These are phyloP conservation scores for Sebastes elongatus DNA, from an alignment of 2,797 vertebrate species.

Conservation along the genomic window DNA sequence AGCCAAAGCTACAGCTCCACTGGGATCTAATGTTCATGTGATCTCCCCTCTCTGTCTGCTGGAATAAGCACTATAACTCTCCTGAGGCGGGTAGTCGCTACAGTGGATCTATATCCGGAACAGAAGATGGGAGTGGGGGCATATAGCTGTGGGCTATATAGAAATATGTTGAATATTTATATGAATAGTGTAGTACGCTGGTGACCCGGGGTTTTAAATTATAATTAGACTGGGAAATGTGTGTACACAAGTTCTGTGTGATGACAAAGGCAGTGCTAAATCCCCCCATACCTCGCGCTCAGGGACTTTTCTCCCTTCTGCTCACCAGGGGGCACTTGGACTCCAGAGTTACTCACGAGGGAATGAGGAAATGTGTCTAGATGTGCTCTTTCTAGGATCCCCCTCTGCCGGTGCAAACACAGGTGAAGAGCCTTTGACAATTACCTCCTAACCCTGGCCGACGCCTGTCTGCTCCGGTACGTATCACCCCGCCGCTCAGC, in stretches of 20 bases:
- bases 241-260: constrained; percentile 21
- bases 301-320: constrained; percentile 28
- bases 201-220: constrained; percentile 30
- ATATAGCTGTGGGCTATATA: constrained; percentile 31
- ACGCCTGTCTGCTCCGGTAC: constrained; percentile 47
- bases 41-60: constrained; percentile 69
- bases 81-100: constrained; percentile 59
- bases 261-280: constrained; percentile 27
- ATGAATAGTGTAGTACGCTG: constrained; percentile 30
- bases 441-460: constrained; percentile 52
- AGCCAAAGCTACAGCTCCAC: constrained; percentile 75
- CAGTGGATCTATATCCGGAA: constrained; percentile 62
- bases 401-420: constrained; percentile 16
- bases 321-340: constrained; percentile 69
- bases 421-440: constrained; percentile 55
- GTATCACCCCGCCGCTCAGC: constrained; percentile 52
- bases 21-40: constrained; percentile 74
- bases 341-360: constrained; percentile 24
- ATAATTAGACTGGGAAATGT: constrained; percentile 28
- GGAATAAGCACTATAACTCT: constrained; percentile 70
- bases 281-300: neutral
- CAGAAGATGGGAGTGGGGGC: constrained; percentile 25
- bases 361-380: constrained; percentile 36
- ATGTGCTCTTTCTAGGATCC: constrained; percentile 34
- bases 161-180: constrained; percentile 59